Base-by-base conservation (phyloP, 2,113 vertebrate genomes). In the Coryphaenoides rupestris region DNA sequence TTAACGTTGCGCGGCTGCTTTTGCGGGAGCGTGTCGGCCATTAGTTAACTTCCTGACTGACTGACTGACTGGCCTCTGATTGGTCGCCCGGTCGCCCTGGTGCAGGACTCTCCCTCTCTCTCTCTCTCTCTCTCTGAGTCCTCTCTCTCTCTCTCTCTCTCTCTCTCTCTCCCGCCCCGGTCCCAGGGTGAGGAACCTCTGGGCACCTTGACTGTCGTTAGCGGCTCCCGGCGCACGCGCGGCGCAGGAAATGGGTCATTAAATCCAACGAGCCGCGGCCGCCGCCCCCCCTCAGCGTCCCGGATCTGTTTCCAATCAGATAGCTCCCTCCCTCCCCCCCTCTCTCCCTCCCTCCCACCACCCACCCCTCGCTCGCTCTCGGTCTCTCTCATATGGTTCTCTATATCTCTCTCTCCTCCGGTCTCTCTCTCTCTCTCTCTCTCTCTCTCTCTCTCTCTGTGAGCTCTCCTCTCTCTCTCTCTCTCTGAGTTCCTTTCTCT, bases 261-360 rank as follows among this genome's bases (percentile, higher is more conserved):
- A 92, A 90, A 90, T 89, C 80, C 87, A 89, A 88, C 83, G 79
- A 90, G 86, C 87, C 77, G 74, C 79, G 86, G 85, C 86, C 80
- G 69, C 72, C 73, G 82, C 88, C 85, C 73, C 83, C 88, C 85
- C 87, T 84, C 79, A 74, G 84, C 80, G 87, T 79, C 87, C 87
- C 86, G 84, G 87, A 87, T 88, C 89, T 89, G 89, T 89, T 91
- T 89, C 86, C 87, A 89, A 90, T 91, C 89, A 90, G 87, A 89
- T 87, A 86, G 87, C 84, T 87, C 86, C 89, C 81, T 85, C 47
- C 3, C 24, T 6, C 24, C 24, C 24, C 24, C 24, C 24, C 24
- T 6, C 24, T 26, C 84, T 87, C 86, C 89, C 81, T 85, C 47
- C 3, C 24, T 6, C 24, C 24, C 24, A 3, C 24, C 24, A n/a